Conservation (phyloP, 2,113 vertebrate species). For the Strix uralensis region DNA sequence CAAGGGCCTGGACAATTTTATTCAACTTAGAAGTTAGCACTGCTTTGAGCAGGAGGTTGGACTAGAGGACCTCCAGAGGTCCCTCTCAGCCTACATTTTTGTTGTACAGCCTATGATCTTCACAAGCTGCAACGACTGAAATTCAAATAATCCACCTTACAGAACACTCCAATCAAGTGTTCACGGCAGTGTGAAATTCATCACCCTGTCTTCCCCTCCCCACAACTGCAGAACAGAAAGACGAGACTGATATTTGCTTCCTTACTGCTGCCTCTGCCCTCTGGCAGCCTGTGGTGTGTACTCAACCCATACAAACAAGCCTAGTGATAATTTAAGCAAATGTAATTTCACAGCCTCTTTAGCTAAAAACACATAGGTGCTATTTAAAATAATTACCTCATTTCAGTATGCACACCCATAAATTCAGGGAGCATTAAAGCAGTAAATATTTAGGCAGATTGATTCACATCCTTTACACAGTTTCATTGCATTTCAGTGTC, state of each 20-base stretch:
- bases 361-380: not conserved
- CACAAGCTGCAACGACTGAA: not conserved
- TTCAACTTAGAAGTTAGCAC: not conserved
- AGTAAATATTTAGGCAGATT: slow-evolving; percentile 21
- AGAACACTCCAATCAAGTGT: not conserved
- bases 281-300: not conserved
- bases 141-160: not conserved
- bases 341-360: not conserved
- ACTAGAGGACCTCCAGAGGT: not conserved
- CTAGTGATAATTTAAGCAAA: not conserved
- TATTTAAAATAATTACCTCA: slow-evolving; percentile 49
- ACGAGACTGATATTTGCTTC: not conserved
- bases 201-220: not conserved
- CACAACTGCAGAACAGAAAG: not conserved
- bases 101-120: not conserved
- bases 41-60: not conserved
- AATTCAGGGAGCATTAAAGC: slow-evolving; percentile 10
- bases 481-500: not conserved
- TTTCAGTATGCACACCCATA: slow-evolving; percentile 25
- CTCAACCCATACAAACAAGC: not conserved
- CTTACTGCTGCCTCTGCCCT: not conserved
- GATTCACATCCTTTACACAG: not conserved
- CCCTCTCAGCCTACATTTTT: not conserved
- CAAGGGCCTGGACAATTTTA: not conserved
- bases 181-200: not conserved